Conservation (phyloP, 1,140 invertebrate species). For the Dreissena rostriformis region DNA sequence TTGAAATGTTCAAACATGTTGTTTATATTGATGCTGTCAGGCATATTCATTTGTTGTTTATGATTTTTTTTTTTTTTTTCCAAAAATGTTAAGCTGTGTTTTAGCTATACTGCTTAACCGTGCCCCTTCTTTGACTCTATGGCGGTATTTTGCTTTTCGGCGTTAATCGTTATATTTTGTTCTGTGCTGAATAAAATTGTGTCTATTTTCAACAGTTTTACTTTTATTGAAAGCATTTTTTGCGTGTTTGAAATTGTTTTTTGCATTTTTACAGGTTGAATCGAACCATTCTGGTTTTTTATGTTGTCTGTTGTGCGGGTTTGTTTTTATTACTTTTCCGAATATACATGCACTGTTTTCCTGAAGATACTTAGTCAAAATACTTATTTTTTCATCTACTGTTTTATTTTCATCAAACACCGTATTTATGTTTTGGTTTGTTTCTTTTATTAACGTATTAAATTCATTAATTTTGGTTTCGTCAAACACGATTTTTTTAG, state of each 20-base stretch:
- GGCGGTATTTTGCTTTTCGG: too few relatives aligned
- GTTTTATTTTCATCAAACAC: background rate
- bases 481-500: background rate
- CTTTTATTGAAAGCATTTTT: background rate
- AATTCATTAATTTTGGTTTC: background rate
- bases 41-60: background rate
- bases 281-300: background rate
- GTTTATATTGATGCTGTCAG: background rate
- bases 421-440: background rate
- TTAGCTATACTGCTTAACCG: background rate
- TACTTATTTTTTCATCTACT: background rate
- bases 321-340: too few relatives aligned
- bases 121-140: background rate
- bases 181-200: background rate
- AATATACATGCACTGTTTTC: too few relatives aligned
- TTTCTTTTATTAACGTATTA: background rate
- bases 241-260: background rate
- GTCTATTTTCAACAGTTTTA: background rate
- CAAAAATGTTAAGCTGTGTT: conserved; percentile 1
- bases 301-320: background rate
- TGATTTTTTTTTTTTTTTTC: background rate
- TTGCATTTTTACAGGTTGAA: background rate
- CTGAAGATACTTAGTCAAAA: too few relatives aligned
- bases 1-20: conserved; percentile 1
- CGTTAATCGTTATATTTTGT: background rate